These are phyloP conservation scores for Pseudochirops cupreus DNA, from an alignment of 2,797 vertebrate species.

Conservation along the genomic window DNA sequence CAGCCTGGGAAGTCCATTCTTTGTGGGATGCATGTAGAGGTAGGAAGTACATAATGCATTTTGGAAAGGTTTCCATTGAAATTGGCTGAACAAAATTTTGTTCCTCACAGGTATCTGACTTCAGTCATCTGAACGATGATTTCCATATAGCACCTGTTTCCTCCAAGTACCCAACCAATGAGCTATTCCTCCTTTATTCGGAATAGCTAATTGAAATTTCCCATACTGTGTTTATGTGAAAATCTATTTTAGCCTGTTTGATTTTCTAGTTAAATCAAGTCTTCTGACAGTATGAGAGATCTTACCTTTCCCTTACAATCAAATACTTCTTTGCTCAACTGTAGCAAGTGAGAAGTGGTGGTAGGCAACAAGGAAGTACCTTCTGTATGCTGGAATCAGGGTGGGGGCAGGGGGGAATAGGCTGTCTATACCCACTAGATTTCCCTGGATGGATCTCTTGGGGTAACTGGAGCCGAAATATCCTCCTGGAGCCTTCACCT, in stretches of 20 bases:
- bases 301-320: neutral
- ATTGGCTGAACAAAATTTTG: neutral
- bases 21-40: neutral
- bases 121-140: neutral
- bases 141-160: neutral
- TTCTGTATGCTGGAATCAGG: neutral
- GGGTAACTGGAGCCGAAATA: neutral
- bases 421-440: neutral
- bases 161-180: neutral
- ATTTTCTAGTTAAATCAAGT: neutral
- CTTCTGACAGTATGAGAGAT: neutral
- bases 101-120: neutral
- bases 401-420: neutral
- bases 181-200: neutral
- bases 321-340: neutral
- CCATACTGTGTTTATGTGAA: neutral
- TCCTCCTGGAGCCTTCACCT: constrained; percentile 45
- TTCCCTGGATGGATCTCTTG: neutral
- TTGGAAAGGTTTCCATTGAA: neutral
- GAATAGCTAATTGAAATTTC: neutral
- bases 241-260: neutral
- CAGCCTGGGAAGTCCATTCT: neutral
- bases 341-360: neutral
- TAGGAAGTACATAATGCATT: neutral
- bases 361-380: neutral